Conservation (phyloP, 2,888 invertebrate genomes). For the Prosopocoilus inquinatus region DNA sequence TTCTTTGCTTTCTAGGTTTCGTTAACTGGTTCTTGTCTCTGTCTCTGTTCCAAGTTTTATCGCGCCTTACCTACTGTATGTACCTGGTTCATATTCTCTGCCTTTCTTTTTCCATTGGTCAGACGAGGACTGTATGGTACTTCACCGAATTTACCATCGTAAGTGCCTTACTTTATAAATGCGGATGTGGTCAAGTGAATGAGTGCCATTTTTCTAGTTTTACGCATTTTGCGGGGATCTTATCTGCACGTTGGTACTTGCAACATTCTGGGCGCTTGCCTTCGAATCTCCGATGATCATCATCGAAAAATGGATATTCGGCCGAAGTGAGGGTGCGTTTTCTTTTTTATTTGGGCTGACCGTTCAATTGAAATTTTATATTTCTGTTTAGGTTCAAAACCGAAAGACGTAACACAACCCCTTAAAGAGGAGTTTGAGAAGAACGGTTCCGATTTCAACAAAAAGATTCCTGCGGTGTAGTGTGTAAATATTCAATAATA, state of each 20-base stretch:
- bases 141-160: constrained; percentile 37
- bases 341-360: too few species aligned
- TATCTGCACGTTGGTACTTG: constrained; percentile 43
- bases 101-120: constrained; percentile 28
- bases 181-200: too few species aligned
- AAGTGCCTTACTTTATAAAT: constrained; percentile 8
- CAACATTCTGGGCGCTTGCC: constrained; percentile 49
- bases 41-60: constrained; percentile 55
- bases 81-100: constrained; percentile 55
- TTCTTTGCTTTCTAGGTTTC: constrained; percentile 48
- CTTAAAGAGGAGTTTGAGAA: too few species aligned
- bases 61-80: constrained; percentile 56
- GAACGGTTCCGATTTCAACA: too few species aligned
- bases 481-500: too few species aligned
- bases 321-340: constrained; percentile 1
- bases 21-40: constrained; percentile 56
- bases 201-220: constrained; percentile 35
- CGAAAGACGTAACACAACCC: too few species aligned
- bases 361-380: too few species aligned
- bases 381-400: too few species aligned
- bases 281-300: constrained; percentile 53
- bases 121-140: constrained; percentile 29
- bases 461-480: too few species aligned
- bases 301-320: constrained; percentile 45
- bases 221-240: constrained; percentile 51